A percentile compares a stretch with the other conserved stretches of the same genome.
These are phyloP conservation scores for Enteromius afrohamiltoni DNA, from an alignment of 2,797 vertebrate genomes.

Conservation along the genomic window DNA sequence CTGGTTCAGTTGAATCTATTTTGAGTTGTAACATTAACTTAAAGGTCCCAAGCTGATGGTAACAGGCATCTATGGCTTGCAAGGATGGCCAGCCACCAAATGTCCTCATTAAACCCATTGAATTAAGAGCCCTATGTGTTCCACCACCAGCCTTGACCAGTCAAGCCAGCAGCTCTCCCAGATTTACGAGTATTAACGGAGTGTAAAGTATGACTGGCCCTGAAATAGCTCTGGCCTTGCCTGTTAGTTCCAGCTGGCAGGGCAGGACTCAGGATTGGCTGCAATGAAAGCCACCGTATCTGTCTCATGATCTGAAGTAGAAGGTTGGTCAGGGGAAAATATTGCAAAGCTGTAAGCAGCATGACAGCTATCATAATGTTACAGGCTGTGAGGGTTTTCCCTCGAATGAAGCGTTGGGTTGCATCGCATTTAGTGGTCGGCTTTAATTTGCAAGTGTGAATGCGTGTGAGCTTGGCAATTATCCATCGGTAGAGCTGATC, in stretches of 20 bases:
- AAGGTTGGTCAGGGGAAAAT: slow-evolving; percentile 62
- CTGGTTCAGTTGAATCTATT: not conserved
- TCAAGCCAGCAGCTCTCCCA: slow-evolving; percentile 52
- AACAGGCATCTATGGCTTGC: not conserved
- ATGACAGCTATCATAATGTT: slow-evolving; percentile 61
- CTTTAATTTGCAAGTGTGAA: slow-evolving; percentile 1
- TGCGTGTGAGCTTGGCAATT: slow-evolving; percentile 5
- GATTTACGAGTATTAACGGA: slow-evolving; percentile 66
- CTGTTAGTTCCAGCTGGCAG: slow-evolving; percentile 69
- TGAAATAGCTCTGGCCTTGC: slow-evolving; percentile 59
- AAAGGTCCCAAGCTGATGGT: slow-evolving; percentile 5
- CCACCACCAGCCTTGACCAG: slow-evolving; percentile 40
- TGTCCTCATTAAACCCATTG: slow-evolving; percentile 48
- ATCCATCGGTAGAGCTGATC: slow-evolving; percentile 11
- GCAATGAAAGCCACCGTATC: slow-evolving; percentile 65
- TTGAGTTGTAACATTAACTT: slow-evolving; percentile 12
- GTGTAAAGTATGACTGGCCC: slow-evolving; percentile 60
- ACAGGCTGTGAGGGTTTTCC: slow-evolving; percentile 61
- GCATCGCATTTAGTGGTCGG: not conserved
- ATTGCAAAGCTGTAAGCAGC: slow-evolving; percentile 66
- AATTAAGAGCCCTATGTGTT: slow-evolving; percentile 21
- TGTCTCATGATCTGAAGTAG: slow-evolving; percentile 64
- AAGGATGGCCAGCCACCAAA: slow-evolving; percentile 14
- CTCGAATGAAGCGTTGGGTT: not conserved
- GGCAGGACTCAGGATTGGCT: slow-evolving; percentile 58